Percentiles rank a stretch among this genome's conserved stretches.
phyloP scores from a whole-genome alignment of 2,113 vertebrate genomes.

The Percina caprodes region DNA sequence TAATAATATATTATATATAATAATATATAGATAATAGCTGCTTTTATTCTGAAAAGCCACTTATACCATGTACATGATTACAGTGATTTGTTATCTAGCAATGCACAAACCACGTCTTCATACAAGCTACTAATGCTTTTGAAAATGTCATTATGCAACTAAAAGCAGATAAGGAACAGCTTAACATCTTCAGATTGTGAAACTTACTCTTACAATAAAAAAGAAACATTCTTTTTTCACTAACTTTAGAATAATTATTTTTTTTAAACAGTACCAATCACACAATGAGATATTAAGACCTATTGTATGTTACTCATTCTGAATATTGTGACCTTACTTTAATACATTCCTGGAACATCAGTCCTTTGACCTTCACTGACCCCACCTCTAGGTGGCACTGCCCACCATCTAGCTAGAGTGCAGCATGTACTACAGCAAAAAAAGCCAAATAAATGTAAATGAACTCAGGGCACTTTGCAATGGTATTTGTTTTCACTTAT shows the following conservation, averaged over 20 bases:
- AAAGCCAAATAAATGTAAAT: not conserved
- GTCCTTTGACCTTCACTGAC: constrained; percentile 67
- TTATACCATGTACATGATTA: not conserved
- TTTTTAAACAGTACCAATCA: not conserved
- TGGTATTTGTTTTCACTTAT: not conserved
- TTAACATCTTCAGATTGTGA: not conserved
- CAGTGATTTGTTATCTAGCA: not conserved
- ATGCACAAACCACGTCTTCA: not conserved
- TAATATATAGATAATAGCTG: not conserved
- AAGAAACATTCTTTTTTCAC: not conserved
- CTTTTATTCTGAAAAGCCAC: constrained; percentile 1
- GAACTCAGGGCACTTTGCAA: not conserved
- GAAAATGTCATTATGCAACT: not conserved
- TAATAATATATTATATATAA: no score
- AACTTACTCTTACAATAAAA: not conserved
- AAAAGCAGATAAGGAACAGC: not conserved
- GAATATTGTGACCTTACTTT: not conserved
- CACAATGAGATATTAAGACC: not conserved
- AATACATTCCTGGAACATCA: not conserved
- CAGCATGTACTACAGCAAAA: not conserved
- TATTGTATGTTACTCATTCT: not conserved
- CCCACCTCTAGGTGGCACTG: constrained; percentile 77
- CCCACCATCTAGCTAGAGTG: constrained; percentile 43
- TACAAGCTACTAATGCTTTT: no score
- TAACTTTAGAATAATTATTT: not conserved